phyloP scores from a whole-genome alignment of 2,113 vertebrate species.

The Emydocephalus ijimae region DNA sequence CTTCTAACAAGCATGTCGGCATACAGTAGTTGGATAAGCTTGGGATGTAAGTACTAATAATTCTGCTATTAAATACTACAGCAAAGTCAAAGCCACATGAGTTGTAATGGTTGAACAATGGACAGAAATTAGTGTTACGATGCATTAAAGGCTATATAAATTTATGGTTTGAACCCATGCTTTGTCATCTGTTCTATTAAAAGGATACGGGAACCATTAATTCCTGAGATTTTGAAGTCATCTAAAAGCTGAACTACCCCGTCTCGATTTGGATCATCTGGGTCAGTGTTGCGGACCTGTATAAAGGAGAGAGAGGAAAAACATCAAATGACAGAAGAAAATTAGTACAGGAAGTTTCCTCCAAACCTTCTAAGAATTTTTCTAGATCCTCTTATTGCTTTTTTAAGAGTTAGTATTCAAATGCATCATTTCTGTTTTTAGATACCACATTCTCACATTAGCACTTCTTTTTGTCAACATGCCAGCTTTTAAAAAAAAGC shows the following conservation, averaged over 20 bases:
- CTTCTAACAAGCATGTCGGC: background rate
- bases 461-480: background rate
- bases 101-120: background rate
- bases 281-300: conserved; percentile 90
- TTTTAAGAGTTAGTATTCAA: background rate
- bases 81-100: background rate
- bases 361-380: background rate
- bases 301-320: conserved; percentile 8
- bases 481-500: background rate
- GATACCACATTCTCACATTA: background rate
- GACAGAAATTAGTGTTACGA: background rate
- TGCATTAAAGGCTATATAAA: background rate
- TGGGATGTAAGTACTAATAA: background rate
- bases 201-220: conserved; percentile 97
- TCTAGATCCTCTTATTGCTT: background rate
- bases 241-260: conserved; percentile 92
- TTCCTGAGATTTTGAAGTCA: conserved; percentile 96
- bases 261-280: conserved; percentile 86
- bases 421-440: background rate
- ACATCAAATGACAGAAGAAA: background rate
- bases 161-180: background rate
- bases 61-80: background rate
- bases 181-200: conserved; percentile 14
- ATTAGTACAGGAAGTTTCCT: background rate
- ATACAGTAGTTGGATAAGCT: background rate